These are phyloP conservation scores for Bergia sp. DNA, from an alignment of 92 coral and sea anemone species.

Conservation along the genomic window DNA sequence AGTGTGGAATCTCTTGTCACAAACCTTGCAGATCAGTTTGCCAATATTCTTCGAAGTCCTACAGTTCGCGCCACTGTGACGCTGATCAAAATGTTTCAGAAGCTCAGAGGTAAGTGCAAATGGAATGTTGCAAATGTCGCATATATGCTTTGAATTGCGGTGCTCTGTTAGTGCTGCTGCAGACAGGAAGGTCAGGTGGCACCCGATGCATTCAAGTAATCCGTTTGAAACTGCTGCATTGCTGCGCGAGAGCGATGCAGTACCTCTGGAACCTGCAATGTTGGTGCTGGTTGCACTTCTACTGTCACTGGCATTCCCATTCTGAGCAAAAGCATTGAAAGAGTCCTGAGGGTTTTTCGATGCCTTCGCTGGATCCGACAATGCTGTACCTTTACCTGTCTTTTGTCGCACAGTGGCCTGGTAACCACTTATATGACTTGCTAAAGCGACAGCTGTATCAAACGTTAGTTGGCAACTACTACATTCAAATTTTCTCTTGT, in stretches of 20 bases:
- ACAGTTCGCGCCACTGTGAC: slow-evolving; percentile 2
- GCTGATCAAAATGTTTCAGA: slow-evolving; percentile 27
- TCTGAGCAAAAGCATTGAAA: neutral
- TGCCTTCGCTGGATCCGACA: neutral
- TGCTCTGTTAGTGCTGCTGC: neutral
- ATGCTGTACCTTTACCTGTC: neutral
- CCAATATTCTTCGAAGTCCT: neutral
- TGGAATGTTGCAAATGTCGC: neutral
- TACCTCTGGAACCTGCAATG: neutral
- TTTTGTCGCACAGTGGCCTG: neutral
- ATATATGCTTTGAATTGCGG: neutral
- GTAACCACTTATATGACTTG: slow-evolving; percentile 24
- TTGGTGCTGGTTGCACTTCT: neutral
- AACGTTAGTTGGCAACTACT: slow-evolving; percentile 28
- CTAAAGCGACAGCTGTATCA: slow-evolving; percentile 19
- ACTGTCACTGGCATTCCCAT: neutral
- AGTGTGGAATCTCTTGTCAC: slow-evolving; percentile 44
- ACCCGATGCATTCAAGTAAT: slow-evolving; percentile 13
- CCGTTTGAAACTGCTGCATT: neutral
- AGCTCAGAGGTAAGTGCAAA: slow-evolving; percentile 17
- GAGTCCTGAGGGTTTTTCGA: neutral
- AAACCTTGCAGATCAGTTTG: slow-evolving; percentile 33
- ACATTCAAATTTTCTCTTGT: slow-evolving; percentile 16
- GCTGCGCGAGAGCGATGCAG: neutral
- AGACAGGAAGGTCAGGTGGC: slow-evolving; percentile 9